phyloP scores from a whole-genome alignment of 2,888 invertebrate genomes.

The Papilio gigon region DNA sequence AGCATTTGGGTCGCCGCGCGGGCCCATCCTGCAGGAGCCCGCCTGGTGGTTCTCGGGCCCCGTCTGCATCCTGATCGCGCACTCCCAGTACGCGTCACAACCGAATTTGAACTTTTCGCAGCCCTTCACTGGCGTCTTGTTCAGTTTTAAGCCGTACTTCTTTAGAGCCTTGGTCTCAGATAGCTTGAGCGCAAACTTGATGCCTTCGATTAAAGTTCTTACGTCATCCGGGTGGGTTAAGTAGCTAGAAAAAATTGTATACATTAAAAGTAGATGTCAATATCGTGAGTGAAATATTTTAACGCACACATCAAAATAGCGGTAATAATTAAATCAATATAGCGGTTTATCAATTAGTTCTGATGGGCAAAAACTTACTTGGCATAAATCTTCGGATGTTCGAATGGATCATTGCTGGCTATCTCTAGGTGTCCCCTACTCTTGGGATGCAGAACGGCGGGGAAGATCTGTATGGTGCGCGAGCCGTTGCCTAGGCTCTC shows the following conservation, averaged over 20 bases:
- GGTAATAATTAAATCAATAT: too few species aligned
- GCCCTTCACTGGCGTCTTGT: conserved; percentile 86
- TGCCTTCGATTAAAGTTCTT: conserved; percentile 90
- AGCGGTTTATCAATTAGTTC: too few species aligned
- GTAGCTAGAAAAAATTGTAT: conserved; percentile 74
- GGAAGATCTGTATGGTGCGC: conserved; percentile 87
- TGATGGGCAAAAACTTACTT: too few species aligned
- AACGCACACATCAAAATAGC: background rate
- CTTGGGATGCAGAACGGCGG: conserved; percentile 92
- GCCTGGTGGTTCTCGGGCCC: conserved; percentile 93
- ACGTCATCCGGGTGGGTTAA: conserved; percentile 90
- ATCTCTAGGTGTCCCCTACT: conserved; percentile 91
- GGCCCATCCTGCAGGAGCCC: conserved; percentile 92
- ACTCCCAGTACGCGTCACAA: conserved; percentile 89
- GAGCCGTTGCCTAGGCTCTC: conserved; percentile 87
- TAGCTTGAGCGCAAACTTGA: conserved; percentile 88
- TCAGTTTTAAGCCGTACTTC: conserved; percentile 88
- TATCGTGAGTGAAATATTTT: too few species aligned
- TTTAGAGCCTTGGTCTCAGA: conserved; percentile 85
- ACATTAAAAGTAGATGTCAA: too few species aligned
- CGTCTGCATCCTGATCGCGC: conserved; percentile 88
- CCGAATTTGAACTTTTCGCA: conserved; percentile 90
- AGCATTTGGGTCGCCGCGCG: conserved; percentile 85
- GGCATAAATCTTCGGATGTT: conserved; percentile 92
- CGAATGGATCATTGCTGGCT: conserved; percentile 88